phyloP scores from a whole-genome alignment of 2,888 invertebrate genomes.

The Sympetrum striolatum region DNA sequence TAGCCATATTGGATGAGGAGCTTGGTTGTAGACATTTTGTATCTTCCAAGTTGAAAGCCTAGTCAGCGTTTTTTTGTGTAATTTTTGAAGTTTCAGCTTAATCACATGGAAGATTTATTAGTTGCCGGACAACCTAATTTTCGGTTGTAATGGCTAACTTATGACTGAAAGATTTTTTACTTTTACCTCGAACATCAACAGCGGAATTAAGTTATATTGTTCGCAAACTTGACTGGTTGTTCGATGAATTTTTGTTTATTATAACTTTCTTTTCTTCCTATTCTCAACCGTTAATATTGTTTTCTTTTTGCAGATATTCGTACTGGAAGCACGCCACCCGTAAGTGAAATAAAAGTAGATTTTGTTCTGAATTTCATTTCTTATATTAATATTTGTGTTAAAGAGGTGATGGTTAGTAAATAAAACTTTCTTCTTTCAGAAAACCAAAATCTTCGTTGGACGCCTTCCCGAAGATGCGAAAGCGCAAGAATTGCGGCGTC shows the following conservation, averaged over 20 bases:
- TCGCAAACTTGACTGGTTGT: no score
- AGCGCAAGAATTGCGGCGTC: conserved; percentile 78
- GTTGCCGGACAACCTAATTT: no score
- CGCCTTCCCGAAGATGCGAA: conserved; percentile 86
- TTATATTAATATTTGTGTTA: background rate
- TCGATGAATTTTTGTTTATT: no score
- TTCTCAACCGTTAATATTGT: background rate
- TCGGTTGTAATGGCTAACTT: no score
- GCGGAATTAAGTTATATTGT: no score
- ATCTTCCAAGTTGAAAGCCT: background rate
- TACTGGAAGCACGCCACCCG: conserved; percentile 42
- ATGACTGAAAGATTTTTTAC: no score
- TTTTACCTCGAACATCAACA: no score
- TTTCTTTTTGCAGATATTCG: conserved; percentile 32
- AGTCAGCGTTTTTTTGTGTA: background rate
- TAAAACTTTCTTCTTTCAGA: conserved; percentile 57
- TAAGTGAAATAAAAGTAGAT: background rate
- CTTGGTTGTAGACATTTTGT: background rate
- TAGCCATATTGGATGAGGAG: background rate
- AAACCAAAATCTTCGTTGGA: conserved; percentile 92
- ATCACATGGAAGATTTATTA: no score
- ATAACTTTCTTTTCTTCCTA: background rate
- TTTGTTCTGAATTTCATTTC: no score
- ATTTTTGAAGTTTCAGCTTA: background rate
- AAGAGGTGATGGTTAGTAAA: background rate